A percentile compares a stretch with the other conserved stretches of the same genome.
These are phyloP conservation scores for Macrotrachela quadricornifera DNA, from an alignment of 1,140 invertebrate species.

Conservation along the genomic window DNA sequence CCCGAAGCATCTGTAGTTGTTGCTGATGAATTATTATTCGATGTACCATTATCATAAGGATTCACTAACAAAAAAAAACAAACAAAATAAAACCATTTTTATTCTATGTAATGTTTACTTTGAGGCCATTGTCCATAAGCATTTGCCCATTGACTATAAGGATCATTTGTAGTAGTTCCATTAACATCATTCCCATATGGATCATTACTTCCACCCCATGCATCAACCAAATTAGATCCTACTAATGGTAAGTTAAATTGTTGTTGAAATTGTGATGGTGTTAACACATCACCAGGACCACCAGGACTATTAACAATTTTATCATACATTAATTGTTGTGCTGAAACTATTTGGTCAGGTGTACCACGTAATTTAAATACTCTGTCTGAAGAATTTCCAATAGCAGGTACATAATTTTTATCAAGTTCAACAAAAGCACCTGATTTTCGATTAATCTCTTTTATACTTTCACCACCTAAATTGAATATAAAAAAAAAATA, in stretches of 20 bases:
- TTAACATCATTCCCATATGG: background rate
- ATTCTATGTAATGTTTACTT: no score
- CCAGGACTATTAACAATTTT: background rate
- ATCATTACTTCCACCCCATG: background rate
- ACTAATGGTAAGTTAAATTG: no score
- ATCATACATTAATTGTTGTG: constrained; percentile 21
- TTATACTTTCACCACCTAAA: constrained; percentile 32
- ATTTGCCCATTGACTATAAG: background rate
- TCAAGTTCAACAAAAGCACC: constrained; percentile 34
- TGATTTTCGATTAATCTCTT: constrained; percentile 28
- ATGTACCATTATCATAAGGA: no score
- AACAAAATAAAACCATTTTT: no score
- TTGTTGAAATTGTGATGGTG: no score
- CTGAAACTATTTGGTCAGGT: constrained; percentile 75
- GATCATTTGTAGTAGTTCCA: background rate
- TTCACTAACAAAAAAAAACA: no score
- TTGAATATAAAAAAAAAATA: background rate
- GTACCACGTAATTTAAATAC: constrained; percentile 44
- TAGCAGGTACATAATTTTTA: constrained; percentile 14
- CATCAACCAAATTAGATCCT: no score
- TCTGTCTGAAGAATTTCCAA: constrained; percentile 18
- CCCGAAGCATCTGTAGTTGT: background rate
- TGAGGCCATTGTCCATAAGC: no score
- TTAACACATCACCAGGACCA: no score
- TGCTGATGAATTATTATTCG: no score